A percentile compares a stretch with the other conserved stretches of the same genome.
Evolutionary conservation across 2,888 invertebrate genomes (phyloP).

Genomic region (Orchesella flavescens): DNA sequence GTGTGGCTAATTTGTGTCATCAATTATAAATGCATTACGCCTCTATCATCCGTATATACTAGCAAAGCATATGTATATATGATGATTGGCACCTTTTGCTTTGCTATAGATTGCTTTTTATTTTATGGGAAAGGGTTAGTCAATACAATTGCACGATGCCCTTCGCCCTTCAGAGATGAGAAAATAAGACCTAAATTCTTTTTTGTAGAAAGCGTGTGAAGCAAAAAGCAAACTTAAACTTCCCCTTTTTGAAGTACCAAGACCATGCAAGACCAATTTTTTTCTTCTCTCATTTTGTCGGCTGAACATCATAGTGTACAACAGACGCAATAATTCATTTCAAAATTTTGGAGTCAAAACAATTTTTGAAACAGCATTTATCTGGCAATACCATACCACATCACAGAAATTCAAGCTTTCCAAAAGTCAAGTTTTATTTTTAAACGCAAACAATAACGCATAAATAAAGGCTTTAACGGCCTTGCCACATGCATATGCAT

Average conservation of each 20-base stretch:
- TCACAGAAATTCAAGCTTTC: not conserved
- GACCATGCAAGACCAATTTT: too few relatives aligned
- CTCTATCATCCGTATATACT: not conserved
- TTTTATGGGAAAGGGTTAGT: slow-evolving; percentile 14
- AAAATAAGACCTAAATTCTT: not conserved
- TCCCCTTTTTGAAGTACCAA: not conserved
- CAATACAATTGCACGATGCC: slow-evolving; percentile 1
- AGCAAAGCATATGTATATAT: not conserved
- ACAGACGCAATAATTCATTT: slow-evolving; percentile 38
- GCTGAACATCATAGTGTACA: not conserved
- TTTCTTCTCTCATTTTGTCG: not conserved
- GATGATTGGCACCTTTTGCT: not conserved
- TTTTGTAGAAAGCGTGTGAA: not conserved
- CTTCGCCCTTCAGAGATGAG: not conserved
- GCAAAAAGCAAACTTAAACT: not conserved
- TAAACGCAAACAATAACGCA: not conserved
- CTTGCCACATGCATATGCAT: not conserved
- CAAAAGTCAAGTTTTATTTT: not conserved
- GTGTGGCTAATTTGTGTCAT: slow-evolving; percentile 62
- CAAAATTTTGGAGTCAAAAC: slow-evolving; percentile 49
- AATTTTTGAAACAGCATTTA: not conserved
- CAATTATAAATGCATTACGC: slow-evolving; percentile 25
- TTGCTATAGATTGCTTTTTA: not conserved
- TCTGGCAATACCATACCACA: not conserved
- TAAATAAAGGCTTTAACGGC: not conserved